phyloP scores from a whole-genome alignment of 2,888 invertebrate genomes.

The Acanthosoma haemorrhoidale region DNA sequence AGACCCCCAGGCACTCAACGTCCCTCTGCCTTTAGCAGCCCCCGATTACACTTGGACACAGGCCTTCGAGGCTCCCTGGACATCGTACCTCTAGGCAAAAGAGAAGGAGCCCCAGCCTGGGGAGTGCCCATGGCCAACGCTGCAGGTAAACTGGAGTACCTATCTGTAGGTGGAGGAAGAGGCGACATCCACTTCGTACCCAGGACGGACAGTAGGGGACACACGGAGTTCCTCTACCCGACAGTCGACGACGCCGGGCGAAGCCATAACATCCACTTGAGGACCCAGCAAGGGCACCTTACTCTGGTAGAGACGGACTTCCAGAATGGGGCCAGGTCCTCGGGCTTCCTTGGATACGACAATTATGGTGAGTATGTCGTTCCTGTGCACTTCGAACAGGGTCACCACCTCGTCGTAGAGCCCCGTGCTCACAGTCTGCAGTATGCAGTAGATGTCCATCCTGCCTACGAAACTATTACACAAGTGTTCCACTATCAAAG shows the following conservation, averaged over 20 bases:
- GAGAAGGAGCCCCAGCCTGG: neutral
- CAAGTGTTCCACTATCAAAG: neutral
- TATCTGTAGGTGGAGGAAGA: neutral
- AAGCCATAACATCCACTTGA: neutral
- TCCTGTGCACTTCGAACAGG: neutral
- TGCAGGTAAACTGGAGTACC: neutral
- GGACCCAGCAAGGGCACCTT: neutral
- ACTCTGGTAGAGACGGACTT: neutral
- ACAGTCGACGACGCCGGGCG: neutral
- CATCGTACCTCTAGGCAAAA: neutral
- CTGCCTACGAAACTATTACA: neutral
- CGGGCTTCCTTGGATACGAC: conserved; percentile 11
- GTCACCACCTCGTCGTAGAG: neutral
- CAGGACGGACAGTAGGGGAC: neutral
- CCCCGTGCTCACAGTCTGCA: neutral
- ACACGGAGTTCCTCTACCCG: neutral
- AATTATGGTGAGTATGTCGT: neutral
- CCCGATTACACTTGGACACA: neutral
- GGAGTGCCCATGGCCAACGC: neutral
- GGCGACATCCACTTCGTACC: neutral
- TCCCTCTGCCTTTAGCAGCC: too few species aligned
- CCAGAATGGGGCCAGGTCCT: neutral
- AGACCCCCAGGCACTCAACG: too few species aligned
- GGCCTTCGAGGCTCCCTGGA: neutral
- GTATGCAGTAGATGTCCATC: neutral